Percentiles rank a stretch among this genome's conserved stretches.
These are phyloP conservation scores for Habroteleia sp. DNA, from an alignment of 2,888 invertebrate genomes.

Conservation along the genomic window DNA sequence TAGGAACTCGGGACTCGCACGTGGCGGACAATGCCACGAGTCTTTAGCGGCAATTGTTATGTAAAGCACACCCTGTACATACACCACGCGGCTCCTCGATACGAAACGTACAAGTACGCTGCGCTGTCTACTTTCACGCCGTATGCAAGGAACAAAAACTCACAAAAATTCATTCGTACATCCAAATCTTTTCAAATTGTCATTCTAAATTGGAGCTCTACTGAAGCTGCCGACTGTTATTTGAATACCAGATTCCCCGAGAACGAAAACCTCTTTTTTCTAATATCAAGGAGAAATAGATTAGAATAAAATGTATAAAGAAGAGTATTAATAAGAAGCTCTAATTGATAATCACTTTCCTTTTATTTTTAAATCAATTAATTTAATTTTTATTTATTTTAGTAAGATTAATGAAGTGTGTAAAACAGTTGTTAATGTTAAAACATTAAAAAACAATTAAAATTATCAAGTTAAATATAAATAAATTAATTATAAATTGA, in stretches of 20 bases:
- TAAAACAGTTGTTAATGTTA: too few species aligned
- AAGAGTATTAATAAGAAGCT: too few species aligned
- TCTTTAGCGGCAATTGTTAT: constrained; percentile 81
- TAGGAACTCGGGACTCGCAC: constrained; percentile 78
- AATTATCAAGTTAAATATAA: too few species aligned
- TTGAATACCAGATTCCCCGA: constrained; percentile 52
- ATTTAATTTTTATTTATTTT: too few species aligned
- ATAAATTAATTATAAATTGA: too few species aligned
- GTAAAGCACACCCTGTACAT: constrained; percentile 79
- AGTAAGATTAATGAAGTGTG: too few species aligned
- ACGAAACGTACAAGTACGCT: constrained; percentile 68
- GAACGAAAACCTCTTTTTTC: too few species aligned
- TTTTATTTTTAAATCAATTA: too few species aligned
- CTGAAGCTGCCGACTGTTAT: constrained; percentile 23
- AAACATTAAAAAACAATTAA: too few species aligned
- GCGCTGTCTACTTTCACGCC: constrained; percentile 44
- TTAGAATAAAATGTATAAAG: too few species aligned
- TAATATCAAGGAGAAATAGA: too few species aligned
- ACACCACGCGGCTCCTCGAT: constrained; percentile 73
- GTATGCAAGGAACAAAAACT: constrained; percentile 46
- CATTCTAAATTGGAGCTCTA: constrained; percentile 30
- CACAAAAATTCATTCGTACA: constrained; percentile 9
- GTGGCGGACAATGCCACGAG: constrained; percentile 80
- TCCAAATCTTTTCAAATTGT: constrained; percentile 46
- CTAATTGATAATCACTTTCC: too few species aligned